Percentiles rank a stretch among this genome's conserved stretches.
Evolutionary conservation across 2,113 vertebrate species (phyloP).

Genomic region (Rhadina sibilatrix): DNA sequence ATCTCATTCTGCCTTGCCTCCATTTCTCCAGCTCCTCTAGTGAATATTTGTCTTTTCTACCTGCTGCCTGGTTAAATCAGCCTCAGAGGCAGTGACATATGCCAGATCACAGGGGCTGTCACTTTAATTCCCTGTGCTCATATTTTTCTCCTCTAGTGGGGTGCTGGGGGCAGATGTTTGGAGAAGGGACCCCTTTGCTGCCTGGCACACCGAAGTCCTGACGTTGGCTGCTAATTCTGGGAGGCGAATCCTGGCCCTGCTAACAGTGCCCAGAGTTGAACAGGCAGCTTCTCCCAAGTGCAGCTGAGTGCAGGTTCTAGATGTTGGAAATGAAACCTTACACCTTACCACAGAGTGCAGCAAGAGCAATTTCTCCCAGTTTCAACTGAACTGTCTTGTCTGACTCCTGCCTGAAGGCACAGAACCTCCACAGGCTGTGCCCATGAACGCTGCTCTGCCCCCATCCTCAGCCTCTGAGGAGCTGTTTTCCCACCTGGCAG

Average conservation of each 20-base stretch:
- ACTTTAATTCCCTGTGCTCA: slow-evolving; percentile 49
- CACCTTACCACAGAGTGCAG: neutral
- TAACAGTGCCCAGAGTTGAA: neutral
- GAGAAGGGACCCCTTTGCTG: slow-evolving; percentile 45
- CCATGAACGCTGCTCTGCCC: accelerated
- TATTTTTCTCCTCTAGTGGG: slow-evolving; percentile 36
- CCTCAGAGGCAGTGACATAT: slow-evolving; percentile 51
- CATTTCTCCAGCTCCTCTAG: slow-evolving; percentile 24
- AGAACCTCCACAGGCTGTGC: neutral
- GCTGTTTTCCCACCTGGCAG: neutral
- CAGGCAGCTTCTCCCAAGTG: neutral
- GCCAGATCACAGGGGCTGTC: slow-evolving; percentile 54
- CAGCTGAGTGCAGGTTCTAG: neutral
- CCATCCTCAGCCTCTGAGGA: neutral
- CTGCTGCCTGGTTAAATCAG: slow-evolving; percentile 56
- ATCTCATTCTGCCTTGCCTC: slow-evolving; percentile 40
- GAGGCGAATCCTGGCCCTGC: neutral
- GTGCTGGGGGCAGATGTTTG: slow-evolving; percentile 57
- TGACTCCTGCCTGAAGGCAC: neutral
- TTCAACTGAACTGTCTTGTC: neutral
- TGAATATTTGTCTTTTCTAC: slow-evolving; percentile 61
- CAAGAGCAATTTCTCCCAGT: neutral
- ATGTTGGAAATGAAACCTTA: neutral
- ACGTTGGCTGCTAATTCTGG: neutral
- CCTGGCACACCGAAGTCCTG: slow-evolving; percentile 4